Evolutionary conservation across 2,113 vertebrate species (phyloP).

Genomic region (Sitta europaea): DNA sequence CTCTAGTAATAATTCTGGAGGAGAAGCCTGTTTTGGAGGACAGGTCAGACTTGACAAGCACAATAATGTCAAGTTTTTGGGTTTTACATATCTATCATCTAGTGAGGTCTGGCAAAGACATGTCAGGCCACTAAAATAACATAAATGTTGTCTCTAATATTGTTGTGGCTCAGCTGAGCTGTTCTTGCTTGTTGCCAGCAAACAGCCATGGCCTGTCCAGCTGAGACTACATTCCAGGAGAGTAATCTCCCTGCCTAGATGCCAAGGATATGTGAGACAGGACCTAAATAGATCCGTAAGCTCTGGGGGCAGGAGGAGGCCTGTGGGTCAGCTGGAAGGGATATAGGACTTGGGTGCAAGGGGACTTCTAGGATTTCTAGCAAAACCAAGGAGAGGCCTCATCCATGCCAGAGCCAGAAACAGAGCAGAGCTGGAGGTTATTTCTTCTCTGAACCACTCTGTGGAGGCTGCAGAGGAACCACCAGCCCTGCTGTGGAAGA

Average conservation of each 20-base stretch:
- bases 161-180: background rate
- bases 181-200: background rate
- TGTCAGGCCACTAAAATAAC: background rate
- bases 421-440: background rate
- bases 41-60: background rate
- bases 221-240: background rate
- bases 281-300: background rate
- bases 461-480: background rate
- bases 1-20: background rate
- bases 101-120: background rate
- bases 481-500: background rate
- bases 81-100: background rate
- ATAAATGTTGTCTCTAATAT: rapidly evolving
- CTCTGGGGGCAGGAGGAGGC: background rate
- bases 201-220: background rate
- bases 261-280: background rate
- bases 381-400: rapidly evolving
- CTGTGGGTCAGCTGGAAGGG: background rate
- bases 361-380: background rate
- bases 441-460: background rate
- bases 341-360: background rate
- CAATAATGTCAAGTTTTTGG: background rate
- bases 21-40: background rate
- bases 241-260: background rate
- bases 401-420: background rate